phyloP scores from a whole-genome alignment of 2,113 vertebrate species.

The Myocastor coypus region DNA sequence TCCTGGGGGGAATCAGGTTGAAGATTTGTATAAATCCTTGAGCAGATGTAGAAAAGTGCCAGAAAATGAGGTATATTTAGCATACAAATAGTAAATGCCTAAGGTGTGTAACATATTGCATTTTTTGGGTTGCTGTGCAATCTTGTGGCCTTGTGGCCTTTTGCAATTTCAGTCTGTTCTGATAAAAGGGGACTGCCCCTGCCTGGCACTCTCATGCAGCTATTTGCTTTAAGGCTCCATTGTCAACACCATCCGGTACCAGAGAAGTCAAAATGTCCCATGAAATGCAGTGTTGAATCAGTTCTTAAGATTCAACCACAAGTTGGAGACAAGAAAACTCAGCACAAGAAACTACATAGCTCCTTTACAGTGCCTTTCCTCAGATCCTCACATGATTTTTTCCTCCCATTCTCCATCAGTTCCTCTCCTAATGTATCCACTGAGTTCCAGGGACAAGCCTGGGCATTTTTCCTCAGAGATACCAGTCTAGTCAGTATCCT shows the following conservation, averaged over 20 bases:
- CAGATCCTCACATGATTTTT: not conserved
- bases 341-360: not conserved
- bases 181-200: constrained; percentile 62
- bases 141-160: not conserved
- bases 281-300: not conserved
- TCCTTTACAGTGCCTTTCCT: not conserved
- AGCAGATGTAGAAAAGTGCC: not conserved
- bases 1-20: not conserved
- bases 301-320: not conserved
- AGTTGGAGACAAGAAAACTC: not conserved
- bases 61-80: not conserved
- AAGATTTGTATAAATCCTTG: not conserved
- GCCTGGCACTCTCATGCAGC: constrained; percentile 57
- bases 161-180: not conserved
- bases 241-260: not conserved
- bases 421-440: not conserved
- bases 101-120: not conserved
- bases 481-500: not conserved
- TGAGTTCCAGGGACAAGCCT: not conserved
- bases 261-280: not conserved
- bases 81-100: not conserved
- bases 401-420: not conserved
- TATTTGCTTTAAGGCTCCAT: constrained; percentile 13
- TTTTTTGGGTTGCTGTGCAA: not conserved
- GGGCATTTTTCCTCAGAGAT: not conserved